These are phyloP conservation scores for Tragulus kanchil DNA, from an alignment of 2,113 vertebrate genomes.

Conservation along the genomic window DNA sequence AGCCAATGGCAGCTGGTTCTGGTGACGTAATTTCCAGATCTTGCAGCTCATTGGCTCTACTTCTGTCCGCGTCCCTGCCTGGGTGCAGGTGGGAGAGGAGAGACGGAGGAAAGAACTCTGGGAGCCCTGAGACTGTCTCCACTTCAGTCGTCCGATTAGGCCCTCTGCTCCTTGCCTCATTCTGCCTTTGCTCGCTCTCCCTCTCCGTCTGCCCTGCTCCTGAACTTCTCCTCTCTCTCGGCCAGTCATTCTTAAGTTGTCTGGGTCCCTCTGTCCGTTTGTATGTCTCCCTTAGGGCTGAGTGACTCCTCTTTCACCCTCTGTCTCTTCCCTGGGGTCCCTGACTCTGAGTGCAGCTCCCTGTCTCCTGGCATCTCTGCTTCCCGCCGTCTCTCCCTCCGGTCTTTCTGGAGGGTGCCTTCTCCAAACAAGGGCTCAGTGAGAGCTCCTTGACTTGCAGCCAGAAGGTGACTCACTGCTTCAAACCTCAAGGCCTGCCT, in stretches of 20 bases:
- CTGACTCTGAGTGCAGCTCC: neutral
- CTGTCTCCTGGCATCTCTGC: neutral
- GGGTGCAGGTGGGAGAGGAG: neutral
- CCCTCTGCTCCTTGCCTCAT: neutral
- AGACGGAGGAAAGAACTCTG: neutral
- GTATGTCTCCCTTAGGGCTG: neutral
- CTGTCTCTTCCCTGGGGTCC: neutral
- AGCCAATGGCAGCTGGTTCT: conserved; percentile 58
- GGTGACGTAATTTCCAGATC: conserved; percentile 76
- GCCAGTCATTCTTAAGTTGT: neutral
- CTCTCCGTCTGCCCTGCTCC: neutral
- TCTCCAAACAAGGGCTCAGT: conserved; percentile 78
- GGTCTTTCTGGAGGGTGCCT: neutral
- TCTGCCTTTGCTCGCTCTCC: neutral
- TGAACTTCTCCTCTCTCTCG: neutral
- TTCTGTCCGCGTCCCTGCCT: neutral
- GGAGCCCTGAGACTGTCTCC: neutral
- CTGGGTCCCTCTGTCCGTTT: neutral
- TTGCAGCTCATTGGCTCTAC: conserved; percentile 67
- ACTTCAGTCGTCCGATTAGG: neutral
- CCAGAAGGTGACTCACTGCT: conserved; percentile 79
- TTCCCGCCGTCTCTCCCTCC: neutral
- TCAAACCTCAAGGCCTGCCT: neutral
- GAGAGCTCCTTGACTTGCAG: conserved; percentile 64
- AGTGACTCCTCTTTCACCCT: neutral